These are phyloP conservation scores for Pelobates cultripes DNA, from an alignment of 2,797 vertebrate species.

Conservation along the genomic window DNA sequence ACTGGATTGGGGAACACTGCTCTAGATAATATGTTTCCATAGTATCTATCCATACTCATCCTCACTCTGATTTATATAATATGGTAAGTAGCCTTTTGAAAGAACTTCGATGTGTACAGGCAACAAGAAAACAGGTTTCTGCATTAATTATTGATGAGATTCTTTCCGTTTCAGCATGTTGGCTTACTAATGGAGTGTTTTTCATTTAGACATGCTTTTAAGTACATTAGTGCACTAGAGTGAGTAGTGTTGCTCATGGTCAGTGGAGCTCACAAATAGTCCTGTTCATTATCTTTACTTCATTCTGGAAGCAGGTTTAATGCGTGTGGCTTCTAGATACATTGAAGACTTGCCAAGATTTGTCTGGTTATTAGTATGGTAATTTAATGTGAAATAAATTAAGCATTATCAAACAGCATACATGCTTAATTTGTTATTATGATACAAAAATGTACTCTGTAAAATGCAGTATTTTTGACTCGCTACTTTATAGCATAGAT, in stretches of 20 bases:
- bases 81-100: neutral
- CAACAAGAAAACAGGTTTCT: neutral
- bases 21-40: no score
- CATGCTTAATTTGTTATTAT: neutral
- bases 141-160: constrained; percentile 3
- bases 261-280: neutral
- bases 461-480: neutral
- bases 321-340: neutral
- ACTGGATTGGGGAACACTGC: no score
- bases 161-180: no score
- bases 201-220: neutral
- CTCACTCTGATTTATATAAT: neutral
- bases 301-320: neutral
- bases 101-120: neutral
- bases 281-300: neutral
- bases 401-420: neutral
- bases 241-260: neutral
- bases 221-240: neutral
- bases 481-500: neutral
- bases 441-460: neutral
- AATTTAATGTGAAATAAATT: neutral
- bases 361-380: neutral
- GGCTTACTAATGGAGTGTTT: neutral
- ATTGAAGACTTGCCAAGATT: neutral
- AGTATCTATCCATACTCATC: neutral